Evolutionary conservation across 2,888 invertebrate genomes (phyloP), one percentile per base, ranked within the genome.

Genomic region (Dolichomitus sp.): DNA sequence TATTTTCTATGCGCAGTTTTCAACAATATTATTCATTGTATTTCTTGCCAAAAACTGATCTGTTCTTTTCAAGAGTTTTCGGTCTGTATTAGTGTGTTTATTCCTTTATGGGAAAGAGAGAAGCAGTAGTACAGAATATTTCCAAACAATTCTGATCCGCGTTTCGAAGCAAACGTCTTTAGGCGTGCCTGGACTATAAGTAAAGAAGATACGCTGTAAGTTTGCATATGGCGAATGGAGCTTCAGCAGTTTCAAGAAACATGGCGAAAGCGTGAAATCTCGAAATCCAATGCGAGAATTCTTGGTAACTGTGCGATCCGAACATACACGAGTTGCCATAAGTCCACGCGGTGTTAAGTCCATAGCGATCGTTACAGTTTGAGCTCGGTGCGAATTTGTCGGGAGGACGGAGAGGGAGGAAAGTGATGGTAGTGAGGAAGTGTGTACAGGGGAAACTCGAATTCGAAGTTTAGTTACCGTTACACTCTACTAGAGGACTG

Each of bases 381-480:
- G 33, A 17, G 19, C 19, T n/a, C 14, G 50, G 52, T 63, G 75
- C 40, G 33, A 27, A 33, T 19, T 42, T n/a, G 48, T 30, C 37
- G 7, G 37, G 11, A 9, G 7, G 17, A 57, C 12, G 50, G 12
- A 0, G 42, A 11, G 19, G 40, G 12, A 69, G 23, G 23, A 37
- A 19, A 40, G 23, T 5, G 52, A 17, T 45, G 7, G 52, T 6
- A 9, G 30, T 14, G 45, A 33, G 12, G 23, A 33, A 45, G 63
- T 52, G n/a, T 48, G 14, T 42, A 37, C 12, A 40, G 54, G n/a
- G 40, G 61, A 57, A 45, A 73, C 61, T 50, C 66, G 48, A 77
- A 77, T 83, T 77, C 63, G 27, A 83, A 83, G 80, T 83, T 80
- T 48, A 42, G 65, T 63, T 37, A n/a, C 40, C 40, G 72, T 63